phyloP scores from a whole-genome alignment of 2,113 vertebrate species.

The Stigmatopora nigra region DNA sequence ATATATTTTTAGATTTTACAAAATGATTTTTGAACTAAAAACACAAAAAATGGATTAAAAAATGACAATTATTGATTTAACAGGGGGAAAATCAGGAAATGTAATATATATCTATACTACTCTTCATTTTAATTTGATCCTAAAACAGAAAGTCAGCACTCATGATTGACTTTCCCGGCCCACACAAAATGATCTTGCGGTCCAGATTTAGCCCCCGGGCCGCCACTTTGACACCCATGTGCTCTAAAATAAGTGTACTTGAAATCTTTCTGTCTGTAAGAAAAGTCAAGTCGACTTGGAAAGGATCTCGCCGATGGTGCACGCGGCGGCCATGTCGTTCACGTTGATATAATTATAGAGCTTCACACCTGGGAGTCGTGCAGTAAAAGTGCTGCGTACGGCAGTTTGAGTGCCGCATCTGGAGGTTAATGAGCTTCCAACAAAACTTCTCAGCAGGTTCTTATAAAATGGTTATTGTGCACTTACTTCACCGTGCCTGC shows the following conservation, averaged over 20 bases:
- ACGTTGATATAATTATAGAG: conserved; percentile 15
- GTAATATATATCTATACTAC: too few species aligned
- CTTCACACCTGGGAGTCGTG: conserved; percentile 18
- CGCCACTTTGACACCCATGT: too few species aligned
- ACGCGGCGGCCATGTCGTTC: conserved; percentile 13
- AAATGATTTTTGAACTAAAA: too few species aligned
- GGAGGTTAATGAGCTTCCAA: conserved; percentile 24
- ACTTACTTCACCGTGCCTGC: conserved; percentile 5
- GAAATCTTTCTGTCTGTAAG: conserved; percentile 22
- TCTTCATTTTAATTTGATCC: too few species aligned
- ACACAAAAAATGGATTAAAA: too few species aligned
- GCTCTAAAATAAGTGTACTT: conserved; percentile 28
- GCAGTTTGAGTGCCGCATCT: conserved; percentile 7
- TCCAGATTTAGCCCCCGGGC: too few species aligned
- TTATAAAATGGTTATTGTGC: conserved; percentile 4
- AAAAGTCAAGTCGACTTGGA: conserved; percentile 9
- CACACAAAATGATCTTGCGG: too few species aligned
- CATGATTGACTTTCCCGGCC: too few species aligned
- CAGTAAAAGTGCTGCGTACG: conserved; percentile 13
- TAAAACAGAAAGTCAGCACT: too few species aligned
- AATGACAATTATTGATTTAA: too few species aligned
- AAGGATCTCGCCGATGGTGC: conserved; percentile 4
- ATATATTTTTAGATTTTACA: too few species aligned
- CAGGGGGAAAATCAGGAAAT: too few species aligned
- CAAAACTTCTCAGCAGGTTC: conserved; percentile 10